Percentiles rank a stretch among this genome's conserved stretches.
phyloP scores from a whole-genome alignment of 2,888 invertebrate species.

The Nephrotoma appendiculata region DNA sequence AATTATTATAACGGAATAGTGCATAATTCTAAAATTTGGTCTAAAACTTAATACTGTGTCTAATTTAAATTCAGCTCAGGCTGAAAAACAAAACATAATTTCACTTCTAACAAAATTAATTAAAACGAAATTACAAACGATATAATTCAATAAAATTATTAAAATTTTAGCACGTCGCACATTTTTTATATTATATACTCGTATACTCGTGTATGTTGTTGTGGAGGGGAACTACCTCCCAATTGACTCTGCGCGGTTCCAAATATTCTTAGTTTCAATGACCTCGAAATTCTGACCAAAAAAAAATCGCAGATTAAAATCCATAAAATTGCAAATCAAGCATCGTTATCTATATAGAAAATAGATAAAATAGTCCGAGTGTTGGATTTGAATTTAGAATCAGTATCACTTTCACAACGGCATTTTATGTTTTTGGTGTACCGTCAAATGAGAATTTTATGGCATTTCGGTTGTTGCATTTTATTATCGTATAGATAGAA shows the following conservation, averaged over 20 bases:
- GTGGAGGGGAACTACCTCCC: not conserved
- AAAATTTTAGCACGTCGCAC: too few relatives aligned
- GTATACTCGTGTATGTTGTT: not conserved
- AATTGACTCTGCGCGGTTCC: not conserved
- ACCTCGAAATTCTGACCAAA: not conserved
- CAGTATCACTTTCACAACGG: not conserved
- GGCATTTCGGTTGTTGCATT: not conserved
- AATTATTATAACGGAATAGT: too few relatives aligned
- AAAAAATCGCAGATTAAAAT: not conserved
- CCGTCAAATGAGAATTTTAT: not conserved
- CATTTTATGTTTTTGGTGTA: not conserved
- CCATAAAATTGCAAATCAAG: not conserved
- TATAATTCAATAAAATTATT: too few relatives aligned
- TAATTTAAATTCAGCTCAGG: too few relatives aligned
- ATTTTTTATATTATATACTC: too few relatives aligned
- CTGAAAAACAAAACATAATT: too few relatives aligned
- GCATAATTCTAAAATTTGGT: too few relatives aligned
- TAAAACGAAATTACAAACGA: too few relatives aligned
- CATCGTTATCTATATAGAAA: not conserved
- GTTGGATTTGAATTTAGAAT: not conserved
- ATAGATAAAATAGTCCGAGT: not conserved
- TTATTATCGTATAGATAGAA: not conserved
- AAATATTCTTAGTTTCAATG: not conserved
- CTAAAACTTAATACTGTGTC: too few relatives aligned
- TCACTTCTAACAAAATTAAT: too few relatives aligned